phyloP scores from a whole-genome alignment of 2,888 invertebrate genomes.

The Ptychoptera albimana region DNA sequence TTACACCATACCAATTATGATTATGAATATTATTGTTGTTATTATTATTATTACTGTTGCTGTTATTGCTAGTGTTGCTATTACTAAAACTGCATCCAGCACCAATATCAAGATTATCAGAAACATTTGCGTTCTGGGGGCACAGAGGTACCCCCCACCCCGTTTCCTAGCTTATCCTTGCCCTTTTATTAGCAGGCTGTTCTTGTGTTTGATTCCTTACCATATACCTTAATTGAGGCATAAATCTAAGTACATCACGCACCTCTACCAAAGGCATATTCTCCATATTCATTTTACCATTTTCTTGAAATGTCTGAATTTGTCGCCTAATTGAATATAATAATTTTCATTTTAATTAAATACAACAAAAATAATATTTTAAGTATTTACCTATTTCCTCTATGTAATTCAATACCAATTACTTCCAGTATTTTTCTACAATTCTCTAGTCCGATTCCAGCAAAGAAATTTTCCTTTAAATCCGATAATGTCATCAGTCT shows the following conservation, averaged over 20 bases:
- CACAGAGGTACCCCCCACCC: conserved; percentile 32
- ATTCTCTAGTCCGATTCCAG: conserved; percentile 51
- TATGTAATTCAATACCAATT: conserved; percentile 60
- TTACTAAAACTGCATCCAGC: conserved; percentile 1
- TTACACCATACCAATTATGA: not conserved
- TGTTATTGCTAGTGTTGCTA: conserved; percentile 15
- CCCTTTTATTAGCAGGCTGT: conserved; percentile 27
- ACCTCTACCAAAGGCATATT: conserved; percentile 66
- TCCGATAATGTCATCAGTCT: conserved; percentile 70
- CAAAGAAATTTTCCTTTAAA: conserved; percentile 66
- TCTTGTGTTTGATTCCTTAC: conserved; percentile 32
- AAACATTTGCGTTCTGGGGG: conserved; percentile 15
- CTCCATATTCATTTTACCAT: conserved; percentile 58
- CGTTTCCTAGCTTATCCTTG: conserved; percentile 32
- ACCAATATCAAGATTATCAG: conserved; percentile 5
- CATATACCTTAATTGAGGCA: conserved; percentile 81
- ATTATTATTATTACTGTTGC: conserved; percentile 11
- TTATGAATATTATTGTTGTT: conserved; percentile 6
- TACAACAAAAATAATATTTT: not conserved
- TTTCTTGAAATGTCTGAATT: conserved; percentile 57
- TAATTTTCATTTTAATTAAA: conserved; percentile 5
- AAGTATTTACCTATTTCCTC: conserved; percentile 62
- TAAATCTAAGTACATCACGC: conserved; percentile 66
- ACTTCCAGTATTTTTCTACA: conserved; percentile 71
- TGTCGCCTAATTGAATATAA: conserved; percentile 50